These are phyloP conservation scores for Tachina grossa DNA, from an alignment of 2,888 invertebrate genomes.

Conservation along the genomic window DNA sequence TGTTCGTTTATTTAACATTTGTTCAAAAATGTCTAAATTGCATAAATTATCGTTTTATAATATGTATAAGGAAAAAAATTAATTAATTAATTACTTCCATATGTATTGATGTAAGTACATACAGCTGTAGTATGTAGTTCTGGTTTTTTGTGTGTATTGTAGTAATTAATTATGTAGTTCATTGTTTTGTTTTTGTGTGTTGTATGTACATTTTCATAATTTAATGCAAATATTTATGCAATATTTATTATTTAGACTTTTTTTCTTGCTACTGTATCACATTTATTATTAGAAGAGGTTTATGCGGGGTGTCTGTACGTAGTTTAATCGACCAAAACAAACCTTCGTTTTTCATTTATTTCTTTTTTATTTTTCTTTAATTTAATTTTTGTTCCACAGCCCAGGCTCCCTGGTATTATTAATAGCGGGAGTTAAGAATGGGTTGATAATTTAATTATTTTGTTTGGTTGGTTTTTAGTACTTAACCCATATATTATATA, in stretches of 20 bases:
- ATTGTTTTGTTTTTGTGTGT: conserved; percentile 55
- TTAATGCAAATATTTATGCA: conserved; percentile 51
- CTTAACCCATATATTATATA: conserved; percentile 23
- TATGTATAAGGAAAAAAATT: conserved; percentile 7
- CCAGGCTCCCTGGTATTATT: not conserved
- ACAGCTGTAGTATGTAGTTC: not conserved
- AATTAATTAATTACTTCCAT: conserved; percentile 15
- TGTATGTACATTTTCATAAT: conserved; percentile 48
- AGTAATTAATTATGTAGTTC: conserved; percentile 42
- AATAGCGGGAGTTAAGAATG: conserved; percentile 11
- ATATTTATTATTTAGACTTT: conserved; percentile 72
- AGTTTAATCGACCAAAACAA: conserved; percentile 44
- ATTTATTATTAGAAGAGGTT: conserved; percentile 77
- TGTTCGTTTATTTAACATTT: conserved; percentile 64
- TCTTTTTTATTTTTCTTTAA: not conserved
- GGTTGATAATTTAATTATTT: conserved; percentile 21
- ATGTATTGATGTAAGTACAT: not conserved
- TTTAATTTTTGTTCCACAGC: conserved; percentile 25
- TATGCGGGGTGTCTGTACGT: conserved; percentile 73
- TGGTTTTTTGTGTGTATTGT: conserved; percentile 25
- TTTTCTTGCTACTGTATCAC: conserved; percentile 77
- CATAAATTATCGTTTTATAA: conserved; percentile 63
- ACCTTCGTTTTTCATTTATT: conserved; percentile 8
- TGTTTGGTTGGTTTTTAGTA: conserved; percentile 42
- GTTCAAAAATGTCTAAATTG: conserved; percentile 71